Base-by-base conservation (phyloP, 2,113 vertebrate genomes). In the Ochotona curzoniae region DNA sequence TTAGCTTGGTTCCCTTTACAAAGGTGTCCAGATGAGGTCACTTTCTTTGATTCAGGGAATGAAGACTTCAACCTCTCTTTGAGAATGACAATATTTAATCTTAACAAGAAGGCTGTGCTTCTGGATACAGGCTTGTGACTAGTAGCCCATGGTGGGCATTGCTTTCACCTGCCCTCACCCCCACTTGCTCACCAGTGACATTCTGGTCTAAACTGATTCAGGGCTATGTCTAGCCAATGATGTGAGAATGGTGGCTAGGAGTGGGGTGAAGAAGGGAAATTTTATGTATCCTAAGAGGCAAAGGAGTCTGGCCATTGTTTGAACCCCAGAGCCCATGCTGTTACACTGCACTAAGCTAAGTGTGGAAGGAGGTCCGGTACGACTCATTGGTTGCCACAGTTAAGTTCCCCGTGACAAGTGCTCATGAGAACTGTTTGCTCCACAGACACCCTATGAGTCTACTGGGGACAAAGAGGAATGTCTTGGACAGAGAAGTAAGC, bases 1-100 rank as follows among this genome's bases (percentile, higher is more conserved):
- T 87, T 76, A 71, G 74, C 49, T 83, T 54, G 30, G 38, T 26
- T 28, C 63, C 18, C 20, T 84, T 78, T 85, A 13, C 73, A 84
- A 92, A 85, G 57, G 18, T 87, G 70, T 74, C 61, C 18, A 87
- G 75, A 90, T 60, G 47, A 90, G 49, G 74, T 64, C 47, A 44
- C 13, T 54, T 78, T 57, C 60, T 74, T 73, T 93, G 69, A 25
- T 74, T 20, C 60, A 61, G n/a, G 38, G 14, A 9, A 12, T 38
- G n/a, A 94, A 49, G 60, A 79, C 35, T 60, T 67, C 7, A 26
- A 14, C n/a, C 47, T 44, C 8, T 15, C 57, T 73, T 30, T 21
- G 26, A 26, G 61, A 64, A 13, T 25, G 25, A 51, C 44, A 54
- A 26, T 54, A 61, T 47, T 83, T 8, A 87, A 26, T 15, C 25